Conservation (phyloP, 2,888 invertebrate genomes). For the Ptycholaimellus sp. region DNA sequence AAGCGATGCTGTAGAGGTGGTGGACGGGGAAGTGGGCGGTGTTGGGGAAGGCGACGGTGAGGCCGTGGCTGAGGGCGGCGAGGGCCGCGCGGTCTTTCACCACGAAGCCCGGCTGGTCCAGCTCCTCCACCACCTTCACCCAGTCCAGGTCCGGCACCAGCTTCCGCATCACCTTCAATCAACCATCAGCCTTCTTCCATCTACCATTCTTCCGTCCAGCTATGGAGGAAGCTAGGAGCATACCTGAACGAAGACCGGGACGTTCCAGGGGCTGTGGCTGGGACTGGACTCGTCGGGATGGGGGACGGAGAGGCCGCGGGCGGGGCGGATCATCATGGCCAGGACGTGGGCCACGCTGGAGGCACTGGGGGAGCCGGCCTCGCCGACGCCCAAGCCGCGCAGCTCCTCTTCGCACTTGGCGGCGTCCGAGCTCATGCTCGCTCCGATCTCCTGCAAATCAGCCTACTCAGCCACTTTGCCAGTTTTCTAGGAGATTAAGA, state of each 20-base stretch:
- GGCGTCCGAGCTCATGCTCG: slow-evolving; percentile 55
- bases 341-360: slow-evolving; percentile 58
- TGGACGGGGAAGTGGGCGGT: slow-evolving; percentile 45
- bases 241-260: slow-evolving; percentile 49
- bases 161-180: slow-evolving; percentile 22
- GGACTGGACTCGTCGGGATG: slow-evolving; percentile 12
- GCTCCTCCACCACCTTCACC: slow-evolving; percentile 67
- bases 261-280: slow-evolving; percentile 52
- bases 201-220: not conserved
- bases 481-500: no score
- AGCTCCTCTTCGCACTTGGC: slow-evolving; percentile 68
- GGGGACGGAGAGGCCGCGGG: no score
- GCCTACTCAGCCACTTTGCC: no score
- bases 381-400: slow-evolving; percentile 50
- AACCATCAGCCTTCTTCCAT: not conserved
- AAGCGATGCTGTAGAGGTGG: slow-evolving; percentile 67
- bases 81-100: slow-evolving; percentile 64
- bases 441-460: slow-evolving; percentile 77
- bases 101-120: slow-evolving; percentile 68
- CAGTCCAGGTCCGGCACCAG: slow-evolving; percentile 41
- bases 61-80: slow-evolving; percentile 51
- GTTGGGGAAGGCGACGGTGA: slow-evolving; percentile 41
- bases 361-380: slow-evolving; percentile 38
- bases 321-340: slow-evolving; percentile 60
- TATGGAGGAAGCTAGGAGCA: not conserved